Evolutionary conservation across 1,140 invertebrate species (phyloP).

Genomic region (Drosophila burlai): DNA sequence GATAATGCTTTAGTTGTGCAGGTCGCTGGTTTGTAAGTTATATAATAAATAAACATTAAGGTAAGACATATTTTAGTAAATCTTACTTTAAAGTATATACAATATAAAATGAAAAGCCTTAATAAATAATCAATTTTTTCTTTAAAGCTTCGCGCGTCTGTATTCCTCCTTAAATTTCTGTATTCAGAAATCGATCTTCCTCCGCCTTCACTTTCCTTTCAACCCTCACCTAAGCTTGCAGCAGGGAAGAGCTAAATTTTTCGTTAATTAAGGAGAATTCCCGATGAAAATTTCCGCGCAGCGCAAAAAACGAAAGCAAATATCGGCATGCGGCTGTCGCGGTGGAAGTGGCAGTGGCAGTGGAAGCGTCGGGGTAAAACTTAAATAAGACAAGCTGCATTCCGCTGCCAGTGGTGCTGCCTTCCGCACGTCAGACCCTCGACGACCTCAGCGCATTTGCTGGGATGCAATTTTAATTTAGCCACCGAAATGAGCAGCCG

Average conservation of each 20-base stretch:
- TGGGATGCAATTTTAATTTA: constrained; percentile 80
- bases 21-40: too few relatives aligned
- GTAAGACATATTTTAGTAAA: too few relatives aligned
- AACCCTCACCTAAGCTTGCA: constrained; percentile 8
- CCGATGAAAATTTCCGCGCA: constrained; percentile 17
- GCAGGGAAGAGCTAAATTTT: constrained; percentile 33
- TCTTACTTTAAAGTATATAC: too few relatives aligned
- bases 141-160: neutral
- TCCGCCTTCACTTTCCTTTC: neutral
- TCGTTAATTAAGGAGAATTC: constrained; percentile 50
- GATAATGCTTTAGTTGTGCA: neutral
- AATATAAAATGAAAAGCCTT: too few relatives aligned
- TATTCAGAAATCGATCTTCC: neutral
- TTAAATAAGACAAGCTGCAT: constrained; percentile 44
- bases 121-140: neutral
- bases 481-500: constrained; percentile 69
- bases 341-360: constrained; percentile 8
- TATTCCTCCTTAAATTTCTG: neutral
- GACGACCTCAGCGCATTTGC: constrained; percentile 55
- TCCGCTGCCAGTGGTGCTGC: neutral
- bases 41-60: neutral
- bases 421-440: constrained; percentile 23
- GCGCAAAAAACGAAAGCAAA: constrained; percentile 48
- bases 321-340: constrained; percentile 39
- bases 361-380: constrained; percentile 18